A percentile compares a stretch with the other conserved stretches of the same genome.
Conservation (phyloP, 2,113 vertebrate species). For the Pygoscelis antarcticus region DNA sequence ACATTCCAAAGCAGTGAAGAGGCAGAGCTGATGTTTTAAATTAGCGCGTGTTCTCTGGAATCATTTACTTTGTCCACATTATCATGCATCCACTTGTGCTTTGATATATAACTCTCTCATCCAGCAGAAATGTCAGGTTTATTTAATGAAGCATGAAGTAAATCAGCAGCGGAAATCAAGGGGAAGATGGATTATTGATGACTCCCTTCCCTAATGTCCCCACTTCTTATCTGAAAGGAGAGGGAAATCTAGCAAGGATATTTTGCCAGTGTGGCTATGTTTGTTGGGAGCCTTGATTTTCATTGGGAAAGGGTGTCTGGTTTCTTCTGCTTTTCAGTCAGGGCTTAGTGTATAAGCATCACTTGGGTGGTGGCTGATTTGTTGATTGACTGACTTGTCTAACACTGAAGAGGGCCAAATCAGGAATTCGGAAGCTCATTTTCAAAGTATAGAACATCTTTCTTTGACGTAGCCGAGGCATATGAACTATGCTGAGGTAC, state of each 20-base stretch:
- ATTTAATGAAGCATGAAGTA: constrained; percentile 28
- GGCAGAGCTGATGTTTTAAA: constrained; percentile 40
- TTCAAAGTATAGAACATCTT: neutral
- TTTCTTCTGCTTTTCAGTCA: neutral
- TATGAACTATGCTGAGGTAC: neutral
- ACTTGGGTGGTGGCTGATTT: neutral
- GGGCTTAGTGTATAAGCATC: neutral
- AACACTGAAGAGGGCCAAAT: neutral
- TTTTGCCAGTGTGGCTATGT: neutral
- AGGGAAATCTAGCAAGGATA: neutral
- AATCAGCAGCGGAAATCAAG: neutral
- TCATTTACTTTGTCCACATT: constrained; percentile 20
- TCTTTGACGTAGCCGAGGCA: neutral
- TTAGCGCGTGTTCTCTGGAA: constrained; percentile 26
- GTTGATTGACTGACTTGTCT: neutral
- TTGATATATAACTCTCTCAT: constrained; percentile 20
- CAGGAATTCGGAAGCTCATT: neutral
- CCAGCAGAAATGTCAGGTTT: constrained; percentile 35
- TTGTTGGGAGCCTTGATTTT: neutral
- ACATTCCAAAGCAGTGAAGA: constrained; percentile 49
- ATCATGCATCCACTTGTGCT: constrained; percentile 37
- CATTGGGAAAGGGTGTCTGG: neutral
- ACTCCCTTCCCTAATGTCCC: neutral
- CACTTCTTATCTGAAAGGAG: neutral
- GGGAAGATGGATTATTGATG: neutral